Evolutionary conservation across 2,113 vertebrate genomes (phyloP), one percentile per base, ranked within the genome.

Genomic region (Corythoichthys haematopterus): DNA sequence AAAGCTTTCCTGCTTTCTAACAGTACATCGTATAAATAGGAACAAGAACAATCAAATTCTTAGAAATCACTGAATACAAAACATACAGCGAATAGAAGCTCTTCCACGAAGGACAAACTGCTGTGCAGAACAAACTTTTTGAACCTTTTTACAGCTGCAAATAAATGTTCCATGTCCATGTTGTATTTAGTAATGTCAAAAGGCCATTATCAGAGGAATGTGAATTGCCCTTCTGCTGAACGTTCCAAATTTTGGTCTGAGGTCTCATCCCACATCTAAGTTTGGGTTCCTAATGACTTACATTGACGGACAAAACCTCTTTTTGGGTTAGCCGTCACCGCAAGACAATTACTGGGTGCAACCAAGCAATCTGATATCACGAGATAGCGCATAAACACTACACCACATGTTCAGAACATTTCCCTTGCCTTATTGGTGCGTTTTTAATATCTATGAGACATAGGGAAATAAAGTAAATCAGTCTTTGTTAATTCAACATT

Each of bases 1-100:
- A 87, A 88, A 81, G 65, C 81, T 88, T 89, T 88, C 82, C 82
- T 88, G 86, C 85, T 82, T 87, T 84, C 85, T 77, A 81, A 20
- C 72, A 71, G 77, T 70, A 69, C 66, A 43, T 6, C 53, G 64
- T 85, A 86, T 78, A 87, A 88, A 91, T 88, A 88, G 80, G 69
- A 67, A 46, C 71, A 45, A 76, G 82, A 86, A 87, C 87, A 87
- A 88, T 89, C 85, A 77, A 78, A 84, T 81, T 80, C 80, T 77
- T 77, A 66, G 73, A 81, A 75, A 78, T 79, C 28, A 67, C 75
- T 66, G 65, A 76, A 80, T 70, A 80, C 53, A 73, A 66, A 43
- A 71, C 74, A 64, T 20, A 66, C 53, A 77, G 72, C 75, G 67
- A 74, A 77, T 73, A 66, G 58, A 62, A 51, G 50, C 14, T 58